Base-by-base conservation (phyloP, 2,797 vertebrate genomes). In the Hydrophis major region DNA sequence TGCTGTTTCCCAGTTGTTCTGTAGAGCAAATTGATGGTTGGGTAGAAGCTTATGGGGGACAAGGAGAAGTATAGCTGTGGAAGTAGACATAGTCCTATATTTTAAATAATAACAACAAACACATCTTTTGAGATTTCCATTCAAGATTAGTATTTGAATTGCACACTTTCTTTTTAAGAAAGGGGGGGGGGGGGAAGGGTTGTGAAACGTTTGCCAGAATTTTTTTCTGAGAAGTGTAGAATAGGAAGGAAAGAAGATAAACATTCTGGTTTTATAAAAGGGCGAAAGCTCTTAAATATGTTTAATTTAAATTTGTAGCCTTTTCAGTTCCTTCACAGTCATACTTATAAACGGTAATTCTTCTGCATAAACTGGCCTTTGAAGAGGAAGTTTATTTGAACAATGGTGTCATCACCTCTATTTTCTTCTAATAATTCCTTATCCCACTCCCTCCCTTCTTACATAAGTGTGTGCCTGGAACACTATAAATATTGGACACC, bases 351-450 rank as follows among this genome's bases (percentile, higher is more conserved):
- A 90, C 4, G 32, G 28, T 18, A 11, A 27, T 87, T 87, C 50
- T n/a, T 90, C 59, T 87, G 78, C 87, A 50, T 25, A 50, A 47
- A 57, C n/a, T 22, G 32, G 6, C 53, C 18, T 57, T 90, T 87
- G n/a, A 74, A 53, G 61, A n/a, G 92, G 50, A 60, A 59, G 92
- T 7, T 91, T 96, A 88, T 63, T 92, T 95, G 94, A 60, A 91
- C 42, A 53, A 10, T 16, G 42, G 13, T 86, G 92, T 10, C n/a
- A 1, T 10, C 10, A 56, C 90, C 83, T 59, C 27, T 93, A 69
- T 88, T 69, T 89, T 92, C 12, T 88, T 89, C 57, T 61, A 92
- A 92, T 66, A 32, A 22, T 83, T 83, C 37, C 20, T 83, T 83
- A 83, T 42, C 20, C 74, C 74, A 47, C 20, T 78, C 37, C 37